Evolutionary conservation across 1,140 invertebrate species (phyloP).

Genomic region (Drosophila micromelanica): DNA sequence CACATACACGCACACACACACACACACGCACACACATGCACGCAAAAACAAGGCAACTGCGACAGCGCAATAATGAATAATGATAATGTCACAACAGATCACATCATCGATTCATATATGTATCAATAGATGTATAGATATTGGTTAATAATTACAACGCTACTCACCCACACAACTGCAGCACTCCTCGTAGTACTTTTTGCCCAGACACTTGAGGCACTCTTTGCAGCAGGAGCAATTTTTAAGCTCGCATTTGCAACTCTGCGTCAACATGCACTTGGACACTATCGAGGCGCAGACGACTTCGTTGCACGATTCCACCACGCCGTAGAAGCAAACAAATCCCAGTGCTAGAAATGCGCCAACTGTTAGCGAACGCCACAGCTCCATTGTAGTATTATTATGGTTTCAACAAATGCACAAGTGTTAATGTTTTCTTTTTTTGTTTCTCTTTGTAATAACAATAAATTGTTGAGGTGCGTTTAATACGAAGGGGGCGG

Average conservation of each 20-base stretch:
- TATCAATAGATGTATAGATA: background rate
- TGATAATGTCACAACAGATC: slow-evolving; percentile 52
- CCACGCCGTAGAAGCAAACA: slow-evolving; percentile 67
- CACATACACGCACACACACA: slow-evolving; percentile 29
- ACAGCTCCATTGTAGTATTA: slow-evolving; percentile 63
- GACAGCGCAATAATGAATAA: slow-evolving; percentile 51
- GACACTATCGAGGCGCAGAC: slow-evolving; percentile 92
- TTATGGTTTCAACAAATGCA: background rate
- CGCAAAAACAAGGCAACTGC: slow-evolving; percentile 52
- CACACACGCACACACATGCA: slow-evolving; percentile 20
- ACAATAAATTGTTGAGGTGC: slow-evolving; percentile 1
- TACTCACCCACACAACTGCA: slow-evolving; percentile 93
- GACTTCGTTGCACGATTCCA: slow-evolving; percentile 82
- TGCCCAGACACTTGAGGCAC: slow-evolving; percentile 94
- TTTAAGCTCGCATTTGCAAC: slow-evolving; percentile 96
- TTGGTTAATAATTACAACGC: background rate
- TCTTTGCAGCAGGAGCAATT: slow-evolving; percentile 97
- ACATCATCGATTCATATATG: slow-evolving; percentile 54
- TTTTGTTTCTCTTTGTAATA: slow-evolving; percentile 1
- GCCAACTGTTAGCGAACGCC: slow-evolving; percentile 70
- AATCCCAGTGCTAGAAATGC: slow-evolving; percentile 65
- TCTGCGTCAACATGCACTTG: slow-evolving; percentile 97
- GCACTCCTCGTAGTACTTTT: slow-evolving; percentile 95
- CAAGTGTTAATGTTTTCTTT: slow-evolving; percentile 1
- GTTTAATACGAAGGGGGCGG: background rate